Conservation (phyloP, 2,888 invertebrate species). For the Lordiphosa fenestrarum region DNA sequence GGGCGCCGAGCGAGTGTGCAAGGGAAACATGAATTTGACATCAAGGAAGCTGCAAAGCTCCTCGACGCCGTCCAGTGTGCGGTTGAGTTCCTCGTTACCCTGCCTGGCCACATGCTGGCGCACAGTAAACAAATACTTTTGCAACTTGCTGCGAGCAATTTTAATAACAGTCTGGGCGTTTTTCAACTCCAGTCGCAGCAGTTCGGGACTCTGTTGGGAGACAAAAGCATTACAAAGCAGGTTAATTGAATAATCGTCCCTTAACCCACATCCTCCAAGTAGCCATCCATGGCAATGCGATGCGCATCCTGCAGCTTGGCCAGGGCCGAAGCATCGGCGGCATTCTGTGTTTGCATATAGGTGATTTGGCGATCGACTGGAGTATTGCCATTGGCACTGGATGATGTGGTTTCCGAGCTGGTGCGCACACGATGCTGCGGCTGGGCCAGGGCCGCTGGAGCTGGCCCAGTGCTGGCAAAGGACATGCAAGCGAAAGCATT, state of each 20-base stretch:
- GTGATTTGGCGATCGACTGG: slow-evolving; percentile 70
- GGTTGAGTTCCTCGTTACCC: slow-evolving; percentile 69
- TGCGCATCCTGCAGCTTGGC: slow-evolving; percentile 69
- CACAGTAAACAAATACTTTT: slow-evolving; percentile 79
- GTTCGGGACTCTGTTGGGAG: slow-evolving; percentile 78
- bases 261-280: slow-evolving; percentile 77
- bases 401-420: slow-evolving; percentile 41
- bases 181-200: slow-evolving; percentile 79
- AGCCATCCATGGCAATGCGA: slow-evolving; percentile 80
- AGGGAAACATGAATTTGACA: slow-evolving; percentile 75
- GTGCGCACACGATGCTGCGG: slow-evolving; percentile 26
- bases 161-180: slow-evolving; percentile 81
- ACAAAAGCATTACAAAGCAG: background rate
- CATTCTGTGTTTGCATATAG: slow-evolving; percentile 71
- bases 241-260: background rate
- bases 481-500: slow-evolving; percentile 75
- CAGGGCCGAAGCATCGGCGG: slow-evolving; percentile 66
- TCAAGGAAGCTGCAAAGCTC: slow-evolving; percentile 80
- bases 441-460: background rate
- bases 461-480: slow-evolving; percentile 35
- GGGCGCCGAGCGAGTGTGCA: slow-evolving; percentile 61
- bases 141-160: slow-evolving; percentile 80
- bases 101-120: slow-evolving; percentile 75
- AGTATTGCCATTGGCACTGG: slow-evolving; percentile 15
- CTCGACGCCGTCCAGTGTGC: slow-evolving; percentile 81